Evolutionary conservation across 2,113 vertebrate species (phyloP).

Genomic region (Morone chrysops): DNA sequence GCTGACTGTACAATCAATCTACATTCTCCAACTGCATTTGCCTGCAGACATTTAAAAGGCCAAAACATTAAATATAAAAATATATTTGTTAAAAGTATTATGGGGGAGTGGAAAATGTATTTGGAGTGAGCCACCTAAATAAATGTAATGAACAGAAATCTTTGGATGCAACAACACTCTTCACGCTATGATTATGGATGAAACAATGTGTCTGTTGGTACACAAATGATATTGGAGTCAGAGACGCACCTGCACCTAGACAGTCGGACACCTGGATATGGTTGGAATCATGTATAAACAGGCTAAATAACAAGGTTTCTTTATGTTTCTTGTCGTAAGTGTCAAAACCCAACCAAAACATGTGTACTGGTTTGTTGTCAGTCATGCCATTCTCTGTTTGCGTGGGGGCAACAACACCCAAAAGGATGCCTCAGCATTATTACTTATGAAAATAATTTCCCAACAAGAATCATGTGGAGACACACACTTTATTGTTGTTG

Average conservation of each 20-base stretch:
- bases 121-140: neutral
- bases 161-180: neutral
- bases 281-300: neutral
- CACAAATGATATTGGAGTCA: neutral
- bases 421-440: neutral
- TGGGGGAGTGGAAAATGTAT: neutral
- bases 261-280: neutral
- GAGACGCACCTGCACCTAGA: neutral
- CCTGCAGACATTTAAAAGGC: slow-evolving; percentile 1
- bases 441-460: neutral
- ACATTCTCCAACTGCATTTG: neutral
- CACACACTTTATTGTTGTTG: neutral
- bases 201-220: neutral
- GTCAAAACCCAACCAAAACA: neutral
- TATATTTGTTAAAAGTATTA: neutral
- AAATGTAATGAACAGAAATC: neutral
- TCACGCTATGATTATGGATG: neutral
- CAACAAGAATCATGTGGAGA: neutral
- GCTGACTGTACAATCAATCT: neutral
- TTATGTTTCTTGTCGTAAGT: neutral
- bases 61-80: neutral
- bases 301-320: neutral
- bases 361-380: neutral
- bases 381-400: no score
- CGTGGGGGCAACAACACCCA: neutral